These are phyloP conservation scores for Paracyprichromis sp. DNA, from an alignment of 2,113 vertebrate species.

Conservation along the genomic window DNA sequence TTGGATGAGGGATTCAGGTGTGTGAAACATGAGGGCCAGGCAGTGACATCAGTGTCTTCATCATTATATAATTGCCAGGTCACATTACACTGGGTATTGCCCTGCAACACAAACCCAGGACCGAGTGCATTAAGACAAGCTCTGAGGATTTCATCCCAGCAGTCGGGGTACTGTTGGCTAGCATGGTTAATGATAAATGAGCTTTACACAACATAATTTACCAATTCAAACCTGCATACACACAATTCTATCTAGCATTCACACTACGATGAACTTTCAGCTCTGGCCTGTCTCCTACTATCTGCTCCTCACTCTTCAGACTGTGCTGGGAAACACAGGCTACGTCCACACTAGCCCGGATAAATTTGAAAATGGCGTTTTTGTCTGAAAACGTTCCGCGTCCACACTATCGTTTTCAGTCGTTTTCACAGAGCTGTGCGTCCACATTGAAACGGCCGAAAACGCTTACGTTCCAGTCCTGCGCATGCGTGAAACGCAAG, in stretches of 20 bases:
- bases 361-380: neutral
- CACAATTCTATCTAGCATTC: neutral
- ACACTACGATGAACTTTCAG: neutral
- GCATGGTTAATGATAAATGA: neutral
- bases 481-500: neutral
- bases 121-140: neutral
- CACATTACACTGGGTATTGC: neutral
- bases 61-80: neutral
- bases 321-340: neutral
- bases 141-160: neutral
- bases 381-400: neutral
- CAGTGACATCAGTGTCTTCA: neutral
- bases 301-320: neutral
- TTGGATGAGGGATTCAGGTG: neutral
- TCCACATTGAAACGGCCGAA: rapidly evolving
- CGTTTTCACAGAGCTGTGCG: neutral
- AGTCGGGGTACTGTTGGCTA: rapidly evolving
- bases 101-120: neutral
- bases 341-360: neutral
- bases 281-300: neutral
- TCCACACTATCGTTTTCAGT: neutral
- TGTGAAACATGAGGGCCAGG: neutral
- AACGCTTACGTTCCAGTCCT: rapidly evolving
- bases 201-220: neutral
- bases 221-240: neutral